These are phyloP conservation scores for Adelognathus sp. DNA, from an alignment of 2,888 invertebrate species.

Conservation along the genomic window DNA sequence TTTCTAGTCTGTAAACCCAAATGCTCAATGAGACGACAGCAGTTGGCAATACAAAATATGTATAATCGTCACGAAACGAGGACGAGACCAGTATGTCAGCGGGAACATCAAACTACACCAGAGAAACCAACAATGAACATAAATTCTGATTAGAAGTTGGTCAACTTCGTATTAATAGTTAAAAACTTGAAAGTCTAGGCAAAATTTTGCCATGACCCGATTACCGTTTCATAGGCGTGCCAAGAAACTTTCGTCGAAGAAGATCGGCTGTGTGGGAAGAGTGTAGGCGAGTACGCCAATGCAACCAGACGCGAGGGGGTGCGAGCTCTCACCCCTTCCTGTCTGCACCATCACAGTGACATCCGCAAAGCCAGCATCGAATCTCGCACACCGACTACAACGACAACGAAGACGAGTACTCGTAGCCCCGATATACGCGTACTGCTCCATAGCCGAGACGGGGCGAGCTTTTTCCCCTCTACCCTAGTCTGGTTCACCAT, in stretches of 20 bases:
- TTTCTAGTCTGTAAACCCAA: too few species aligned
- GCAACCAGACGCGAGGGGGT: conserved; percentile 75
- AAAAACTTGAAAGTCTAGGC: conserved; percentile 26
- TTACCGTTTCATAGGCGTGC: conserved; percentile 44
- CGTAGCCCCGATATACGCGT: conserved; percentile 58
- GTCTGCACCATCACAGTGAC: conserved; percentile 76
- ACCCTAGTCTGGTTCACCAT: conserved; percentile 62
- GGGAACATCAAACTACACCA: too few species aligned
- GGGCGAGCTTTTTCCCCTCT: conserved; percentile 53
- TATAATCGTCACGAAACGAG: too few species aligned
- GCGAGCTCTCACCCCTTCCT: conserved; percentile 76
- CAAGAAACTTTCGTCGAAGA: conserved; percentile 17
- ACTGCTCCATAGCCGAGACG: background rate
- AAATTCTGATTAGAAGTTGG: background rate
- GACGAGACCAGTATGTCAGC: too few species aligned
- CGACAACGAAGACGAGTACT: conserved; percentile 62
- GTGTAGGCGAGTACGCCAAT: conserved; percentile 76
- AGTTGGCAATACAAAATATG: too few species aligned
- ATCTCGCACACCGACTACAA: conserved; percentile 68
- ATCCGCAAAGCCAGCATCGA: conserved; percentile 62
- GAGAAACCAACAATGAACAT: too few species aligned
- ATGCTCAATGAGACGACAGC: too few species aligned
- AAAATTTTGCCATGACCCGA: conserved; percentile 61
- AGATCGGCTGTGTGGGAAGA: conserved; percentile 41
- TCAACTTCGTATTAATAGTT: background rate